Percentiles rank a stretch among this genome's conserved stretches.
Evolutionary conservation across 2,888 invertebrate species (phyloP).

Genomic region (Rhogogaster chlorosoma): DNA sequence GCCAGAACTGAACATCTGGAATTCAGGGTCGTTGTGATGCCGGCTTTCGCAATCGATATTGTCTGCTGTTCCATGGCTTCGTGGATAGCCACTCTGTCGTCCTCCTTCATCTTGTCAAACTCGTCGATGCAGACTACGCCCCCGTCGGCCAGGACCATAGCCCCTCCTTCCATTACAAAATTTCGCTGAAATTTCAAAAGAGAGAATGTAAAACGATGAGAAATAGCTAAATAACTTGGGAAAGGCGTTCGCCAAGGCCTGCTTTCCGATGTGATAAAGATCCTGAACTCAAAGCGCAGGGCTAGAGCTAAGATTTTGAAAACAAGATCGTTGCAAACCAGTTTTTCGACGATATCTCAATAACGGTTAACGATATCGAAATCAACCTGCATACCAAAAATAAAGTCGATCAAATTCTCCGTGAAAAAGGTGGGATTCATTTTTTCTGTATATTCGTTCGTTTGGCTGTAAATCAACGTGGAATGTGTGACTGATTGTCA

Average conservation of each 20-base stretch:
- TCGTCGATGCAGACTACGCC: constrained; percentile 99
- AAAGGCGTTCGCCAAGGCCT: no score
- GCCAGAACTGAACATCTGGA: constrained; percentile 99
- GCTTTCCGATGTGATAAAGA: not conserved
- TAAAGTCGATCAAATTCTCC: not conserved
- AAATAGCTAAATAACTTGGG: not conserved
- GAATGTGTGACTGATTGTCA: no score
- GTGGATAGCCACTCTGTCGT: constrained; percentile 99
- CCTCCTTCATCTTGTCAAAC: constrained; percentile 99
- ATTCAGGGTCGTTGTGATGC: constrained; percentile 98
- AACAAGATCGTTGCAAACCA: not conserved
- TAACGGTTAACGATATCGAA: not conserved
- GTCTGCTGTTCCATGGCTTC: constrained; percentile 99
- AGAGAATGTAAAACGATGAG: not conserved
- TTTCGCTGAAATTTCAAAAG: constrained; percentile 84
- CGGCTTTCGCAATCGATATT: constrained; percentile 99
- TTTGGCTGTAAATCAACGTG: no score
- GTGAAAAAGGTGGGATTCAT: no score
- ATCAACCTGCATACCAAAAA: not conserved
- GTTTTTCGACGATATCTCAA: not conserved
- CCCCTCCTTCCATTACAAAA: constrained; percentile 99
- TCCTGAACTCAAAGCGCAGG: not conserved
- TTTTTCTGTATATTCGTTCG: no score
- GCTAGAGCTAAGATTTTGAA: no score
- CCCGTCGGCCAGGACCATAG: constrained; percentile 99